phyloP scores from a whole-genome alignment of 2,888 invertebrate species.

The Andrena marginata region DNA sequence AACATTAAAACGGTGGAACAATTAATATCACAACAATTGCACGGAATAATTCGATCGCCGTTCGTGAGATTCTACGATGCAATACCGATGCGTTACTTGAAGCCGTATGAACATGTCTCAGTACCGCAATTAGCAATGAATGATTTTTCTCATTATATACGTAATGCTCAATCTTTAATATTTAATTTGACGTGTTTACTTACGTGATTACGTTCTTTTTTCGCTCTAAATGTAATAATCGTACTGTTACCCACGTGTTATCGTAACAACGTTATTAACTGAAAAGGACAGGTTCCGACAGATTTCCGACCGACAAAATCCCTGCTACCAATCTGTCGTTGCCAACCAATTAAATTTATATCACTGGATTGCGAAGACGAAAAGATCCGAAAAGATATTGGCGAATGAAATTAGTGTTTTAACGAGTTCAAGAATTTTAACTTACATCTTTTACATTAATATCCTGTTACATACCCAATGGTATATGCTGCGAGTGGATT shows the following conservation, averaged over 20 bases:
- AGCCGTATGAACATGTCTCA: background rate
- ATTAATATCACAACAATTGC: conserved; percentile 5
- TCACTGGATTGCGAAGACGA: background rate
- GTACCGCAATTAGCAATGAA: conserved; percentile 2
- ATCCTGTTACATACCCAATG: background rate
- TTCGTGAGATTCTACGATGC: background rate
- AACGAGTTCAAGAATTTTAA: background rate
- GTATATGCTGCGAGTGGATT: background rate
- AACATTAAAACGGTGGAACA: background rate
- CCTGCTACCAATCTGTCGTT: conserved; percentile 21
- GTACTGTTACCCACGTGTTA: conserved; percentile 81
- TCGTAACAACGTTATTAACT: conserved; percentile 76
- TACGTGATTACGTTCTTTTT: conserved; percentile 75
- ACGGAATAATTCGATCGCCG: background rate
- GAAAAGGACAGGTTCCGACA: conserved; percentile 73
- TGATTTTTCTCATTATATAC: background rate
- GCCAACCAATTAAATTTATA: conserved; percentile 40
- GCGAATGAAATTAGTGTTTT: background rate
- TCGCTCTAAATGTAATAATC: conserved; percentile 77
- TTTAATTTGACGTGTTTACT: conserved; percentile 55
- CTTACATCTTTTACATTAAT: background rate
- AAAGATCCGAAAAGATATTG: background rate
- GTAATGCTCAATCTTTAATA: background rate
- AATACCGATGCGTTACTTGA: background rate
- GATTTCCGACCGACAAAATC: conserved; percentile 44